phyloP scores from a whole-genome alignment of 2,113 vertebrate genomes.

The Pristiophorus japonicus region DNA sequence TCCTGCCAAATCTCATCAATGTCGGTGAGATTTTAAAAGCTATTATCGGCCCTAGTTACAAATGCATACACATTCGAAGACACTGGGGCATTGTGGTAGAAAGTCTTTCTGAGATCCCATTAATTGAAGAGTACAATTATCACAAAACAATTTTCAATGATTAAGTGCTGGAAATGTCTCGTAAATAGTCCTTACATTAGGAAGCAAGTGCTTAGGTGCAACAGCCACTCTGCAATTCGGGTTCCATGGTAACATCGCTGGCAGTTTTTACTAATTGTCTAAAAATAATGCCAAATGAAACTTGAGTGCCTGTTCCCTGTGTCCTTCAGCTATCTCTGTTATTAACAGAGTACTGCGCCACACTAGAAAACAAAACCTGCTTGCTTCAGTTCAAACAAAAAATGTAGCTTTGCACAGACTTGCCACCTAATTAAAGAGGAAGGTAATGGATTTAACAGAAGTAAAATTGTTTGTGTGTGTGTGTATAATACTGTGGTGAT shows the following conservation, averaged over 20 bases:
- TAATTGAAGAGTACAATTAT: conserved; percentile 4
- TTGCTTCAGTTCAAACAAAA: neutral
- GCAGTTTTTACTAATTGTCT: neutral
- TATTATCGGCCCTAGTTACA: neutral
- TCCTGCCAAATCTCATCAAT: neutral
- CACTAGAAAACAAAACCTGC: neutral
- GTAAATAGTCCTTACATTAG: neutral
- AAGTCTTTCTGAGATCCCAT: neutral
- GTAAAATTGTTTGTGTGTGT: neutral
- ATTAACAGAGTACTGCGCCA: neutral
- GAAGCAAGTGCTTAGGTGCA: neutral
- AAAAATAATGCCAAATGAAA: conserved; percentile 8
- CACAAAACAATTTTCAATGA: neutral
- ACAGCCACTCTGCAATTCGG: neutral
- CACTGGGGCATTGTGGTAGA: neutral
- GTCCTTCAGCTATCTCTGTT: neutral
- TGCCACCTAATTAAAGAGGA: neutral
- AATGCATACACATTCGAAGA: too few species aligned
- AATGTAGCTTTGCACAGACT: neutral
- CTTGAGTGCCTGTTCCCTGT: neutral
- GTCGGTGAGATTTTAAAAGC: neutral
- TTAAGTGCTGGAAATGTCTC: neutral
- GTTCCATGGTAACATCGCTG: neutral
- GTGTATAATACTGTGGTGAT: neutral
- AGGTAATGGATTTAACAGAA: neutral